These are phyloP conservation scores for Eleutherodactylus coqui DNA, from an alignment of 2,797 vertebrate genomes.

Conservation along the genomic window DNA sequence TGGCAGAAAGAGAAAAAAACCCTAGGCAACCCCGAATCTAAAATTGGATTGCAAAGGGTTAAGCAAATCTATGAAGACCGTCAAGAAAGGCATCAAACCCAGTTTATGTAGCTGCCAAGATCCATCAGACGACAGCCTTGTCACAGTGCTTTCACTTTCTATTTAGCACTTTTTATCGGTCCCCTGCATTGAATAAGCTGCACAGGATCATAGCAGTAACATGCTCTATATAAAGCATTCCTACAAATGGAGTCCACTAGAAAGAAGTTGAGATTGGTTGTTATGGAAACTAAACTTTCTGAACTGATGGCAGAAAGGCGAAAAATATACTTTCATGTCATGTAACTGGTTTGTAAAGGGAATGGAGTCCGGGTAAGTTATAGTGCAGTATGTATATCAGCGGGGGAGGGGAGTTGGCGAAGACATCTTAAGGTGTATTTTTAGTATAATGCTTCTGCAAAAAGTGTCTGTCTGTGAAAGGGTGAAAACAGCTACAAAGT, in stretches of 20 bases:
- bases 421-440: conserved; percentile 20
- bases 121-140: background rate
- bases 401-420: conserved; percentile 19
- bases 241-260: conserved; percentile 60
- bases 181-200: background rate
- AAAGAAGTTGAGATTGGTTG: conserved; percentile 63
- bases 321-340: conserved; percentile 56
- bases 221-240: conserved; percentile 62
- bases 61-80: no score
- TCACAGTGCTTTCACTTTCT: background rate
- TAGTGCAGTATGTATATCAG: conserved; percentile 20
- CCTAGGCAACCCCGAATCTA: no score
- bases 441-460: conserved; percentile 21
- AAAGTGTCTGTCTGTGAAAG: background rate
- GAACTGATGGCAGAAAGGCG: conserved; percentile 53
- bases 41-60: no score
- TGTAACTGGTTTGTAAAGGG: conserved; percentile 40
- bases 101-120: background rate
- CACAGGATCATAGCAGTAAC: conserved; percentile 9
- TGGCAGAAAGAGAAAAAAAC: no score
- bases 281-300: conserved; percentile 65
- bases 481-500: background rate
- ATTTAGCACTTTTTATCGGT: background rate
- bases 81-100: no score
- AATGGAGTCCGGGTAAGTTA: conserved; percentile 19